Percentiles rank a stretch among this genome's conserved stretches.
Conservation (phyloP, 92 coral and sea anemone genomes). For the Palythoa caribaeorum region DNA sequence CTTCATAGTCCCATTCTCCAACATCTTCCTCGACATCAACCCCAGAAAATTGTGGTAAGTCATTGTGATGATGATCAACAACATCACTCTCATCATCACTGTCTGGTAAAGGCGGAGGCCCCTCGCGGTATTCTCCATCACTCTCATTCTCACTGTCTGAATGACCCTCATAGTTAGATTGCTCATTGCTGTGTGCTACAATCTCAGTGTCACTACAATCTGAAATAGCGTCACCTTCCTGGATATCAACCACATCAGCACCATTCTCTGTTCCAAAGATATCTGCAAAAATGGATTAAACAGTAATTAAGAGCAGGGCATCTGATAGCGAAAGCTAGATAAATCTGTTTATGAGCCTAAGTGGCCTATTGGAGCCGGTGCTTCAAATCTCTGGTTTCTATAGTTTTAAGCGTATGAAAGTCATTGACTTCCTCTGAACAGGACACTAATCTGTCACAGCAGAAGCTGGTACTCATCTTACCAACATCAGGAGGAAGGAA, state of each 20-base stretch:
- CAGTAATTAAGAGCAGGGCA: not conserved
- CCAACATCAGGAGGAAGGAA: too few relatives aligned
- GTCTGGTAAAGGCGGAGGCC: constrained; percentile 81
- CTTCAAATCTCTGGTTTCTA: too few relatives aligned
- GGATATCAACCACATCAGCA: constrained; percentile 73
- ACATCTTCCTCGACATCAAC: constrained; percentile 28
- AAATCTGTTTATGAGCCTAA: not conserved
- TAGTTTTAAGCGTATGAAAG: too few relatives aligned
- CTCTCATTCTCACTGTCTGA: constrained; percentile 69
- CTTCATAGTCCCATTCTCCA: constrained; percentile 48
- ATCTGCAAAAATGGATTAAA: constrained; percentile 61
- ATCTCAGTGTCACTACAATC: constrained; percentile 92
- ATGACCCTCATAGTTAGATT: constrained; percentile 62
- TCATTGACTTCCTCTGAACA: too few relatives aligned
- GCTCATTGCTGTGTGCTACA: constrained; percentile 88
- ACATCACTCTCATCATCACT: constrained; percentile 77
- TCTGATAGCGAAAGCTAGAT: not conserved
- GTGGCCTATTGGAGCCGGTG: too few relatives aligned
- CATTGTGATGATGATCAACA: constrained; percentile 50
- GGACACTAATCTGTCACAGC: too few relatives aligned
- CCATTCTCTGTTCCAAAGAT: constrained; percentile 84
- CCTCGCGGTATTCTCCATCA: constrained; percentile 64
- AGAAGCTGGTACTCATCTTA: too few relatives aligned
- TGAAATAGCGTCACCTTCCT: constrained; percentile 89
- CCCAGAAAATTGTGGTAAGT: constrained; percentile 21